Conservation (phyloP, 2,113 vertebrate genomes). For the Ochotona princeps region DNA sequence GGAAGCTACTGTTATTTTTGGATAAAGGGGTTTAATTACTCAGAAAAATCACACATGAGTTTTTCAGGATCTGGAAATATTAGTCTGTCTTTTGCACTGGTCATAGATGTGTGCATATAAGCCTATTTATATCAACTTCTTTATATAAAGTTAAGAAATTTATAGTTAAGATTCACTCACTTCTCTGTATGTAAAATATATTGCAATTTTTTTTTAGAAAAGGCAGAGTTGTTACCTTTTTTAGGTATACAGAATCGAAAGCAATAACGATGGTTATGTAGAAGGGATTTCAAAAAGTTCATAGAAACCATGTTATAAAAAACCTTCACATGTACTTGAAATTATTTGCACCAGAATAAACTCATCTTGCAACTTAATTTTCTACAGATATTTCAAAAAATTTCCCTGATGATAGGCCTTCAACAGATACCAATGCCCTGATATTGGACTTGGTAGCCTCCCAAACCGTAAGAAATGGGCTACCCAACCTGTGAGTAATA, state of each 20-base stretch:
- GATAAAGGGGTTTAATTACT: not conserved
- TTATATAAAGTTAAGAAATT: not conserved
- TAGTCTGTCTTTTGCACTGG: conserved; percentile 8
- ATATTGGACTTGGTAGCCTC: no score
- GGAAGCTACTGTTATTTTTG: not conserved
- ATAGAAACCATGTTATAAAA: no score
- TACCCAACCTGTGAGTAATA: no score
- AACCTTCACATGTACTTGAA: no score
- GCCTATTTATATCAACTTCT: not conserved
- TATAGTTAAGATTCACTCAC: not conserved
- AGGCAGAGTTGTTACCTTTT: not conserved
- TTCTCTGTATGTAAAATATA: conserved; percentile 1
- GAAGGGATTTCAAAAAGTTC: not conserved
- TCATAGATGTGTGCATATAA: not conserved
- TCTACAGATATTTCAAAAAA: no score
- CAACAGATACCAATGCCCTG: no score
- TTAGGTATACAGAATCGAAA: conserved; percentile 23
- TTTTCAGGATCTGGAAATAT: not conserved
- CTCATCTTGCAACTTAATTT: no score
- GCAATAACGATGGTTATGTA: not conserved
- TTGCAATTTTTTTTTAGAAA: not conserved
- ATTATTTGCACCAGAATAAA: no score
- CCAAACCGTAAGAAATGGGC: no score
- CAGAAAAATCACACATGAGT: not conserved
- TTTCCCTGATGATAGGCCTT: not conserved